Conservation (phyloP, 2,797 vertebrate species). For the Sciurus vulgaris region DNA sequence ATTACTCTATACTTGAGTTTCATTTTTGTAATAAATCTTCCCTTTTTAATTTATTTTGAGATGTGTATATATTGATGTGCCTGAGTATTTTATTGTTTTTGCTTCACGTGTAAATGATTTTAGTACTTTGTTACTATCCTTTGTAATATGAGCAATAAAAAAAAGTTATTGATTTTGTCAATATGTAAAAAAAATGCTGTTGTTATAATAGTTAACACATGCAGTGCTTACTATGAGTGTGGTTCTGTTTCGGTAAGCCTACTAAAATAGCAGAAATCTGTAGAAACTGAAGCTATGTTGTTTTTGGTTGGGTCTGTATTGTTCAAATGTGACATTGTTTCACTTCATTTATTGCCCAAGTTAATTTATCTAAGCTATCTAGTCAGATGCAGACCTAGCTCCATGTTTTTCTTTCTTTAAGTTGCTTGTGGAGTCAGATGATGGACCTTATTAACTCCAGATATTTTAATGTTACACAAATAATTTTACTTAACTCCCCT, state of each 20-base stretch:
- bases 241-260: background rate
- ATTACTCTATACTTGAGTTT: background rate
- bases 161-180: background rate
- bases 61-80: background rate
- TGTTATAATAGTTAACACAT: background rate
- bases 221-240: background rate
- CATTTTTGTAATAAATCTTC: constrained; percentile 42
- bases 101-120: background rate
- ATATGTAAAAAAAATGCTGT: background rate
- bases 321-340: background rate
- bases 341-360: background rate
- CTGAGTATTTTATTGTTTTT: constrained; percentile 39
- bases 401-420: background rate
- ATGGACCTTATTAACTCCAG: background rate
- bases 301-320: constrained; percentile 1
- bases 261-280: background rate
- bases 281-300: background rate
- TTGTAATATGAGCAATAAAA: constrained; percentile 32
- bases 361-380: background rate
- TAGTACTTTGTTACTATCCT: background rate
- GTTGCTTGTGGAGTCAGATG: background rate
- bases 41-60: constrained; percentile 43
- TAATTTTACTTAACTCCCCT: constrained; percentile 9
- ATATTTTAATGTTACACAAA: background rate
- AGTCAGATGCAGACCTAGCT: background rate